A percentile compares a stretch with the other conserved stretches of the same genome.
Conservation (phyloP, 2,797 vertebrate species). For the Pampus argenteus region DNA sequence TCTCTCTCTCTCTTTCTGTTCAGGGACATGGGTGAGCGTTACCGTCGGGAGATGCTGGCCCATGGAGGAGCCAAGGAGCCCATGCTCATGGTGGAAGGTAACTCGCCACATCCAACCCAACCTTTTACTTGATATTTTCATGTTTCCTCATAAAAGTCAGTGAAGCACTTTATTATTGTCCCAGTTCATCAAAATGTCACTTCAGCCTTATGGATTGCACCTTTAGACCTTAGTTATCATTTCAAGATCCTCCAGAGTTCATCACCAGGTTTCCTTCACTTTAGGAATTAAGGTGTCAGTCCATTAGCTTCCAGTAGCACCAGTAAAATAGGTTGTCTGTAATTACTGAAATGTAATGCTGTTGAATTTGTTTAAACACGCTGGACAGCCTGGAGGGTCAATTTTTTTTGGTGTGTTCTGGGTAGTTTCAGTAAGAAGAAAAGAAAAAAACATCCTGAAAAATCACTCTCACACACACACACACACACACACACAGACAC, state of each 20-base stretch:
- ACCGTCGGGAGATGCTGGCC: constrained; percentile 95
- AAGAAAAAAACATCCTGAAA: neutral
- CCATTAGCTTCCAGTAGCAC: constrained; percentile 1
- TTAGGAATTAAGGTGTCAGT: constrained; percentile 25
- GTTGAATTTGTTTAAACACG: constrained; percentile 12
- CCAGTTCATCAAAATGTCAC: constrained; percentile 1
- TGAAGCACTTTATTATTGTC: neutral
- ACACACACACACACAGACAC: neutral
- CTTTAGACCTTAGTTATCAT: constrained; percentile 5
- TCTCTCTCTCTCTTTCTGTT: constrained; percentile 41
- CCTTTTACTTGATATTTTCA: neutral
- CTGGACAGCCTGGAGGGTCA: constrained; percentile 14
- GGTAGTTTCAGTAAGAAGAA: neutral
- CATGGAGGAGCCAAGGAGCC: constrained; percentile 96
- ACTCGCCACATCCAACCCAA: neutral
- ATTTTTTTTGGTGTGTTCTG: neutral
- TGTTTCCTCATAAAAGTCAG: neutral
- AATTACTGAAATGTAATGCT: constrained; percentile 12
- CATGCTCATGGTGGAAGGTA: constrained; percentile 97
- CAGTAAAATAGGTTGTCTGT: constrained; percentile 4
- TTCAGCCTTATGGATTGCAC: neutral
- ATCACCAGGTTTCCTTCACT: constrained; percentile 17
- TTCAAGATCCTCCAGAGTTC: constrained; percentile 17
- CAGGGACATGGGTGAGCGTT: constrained; percentile 96
- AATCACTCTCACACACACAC: neutral